Evolutionary conservation across 2,888 invertebrate genomes (phyloP).

Genomic region (Plutella xylostella): DNA sequence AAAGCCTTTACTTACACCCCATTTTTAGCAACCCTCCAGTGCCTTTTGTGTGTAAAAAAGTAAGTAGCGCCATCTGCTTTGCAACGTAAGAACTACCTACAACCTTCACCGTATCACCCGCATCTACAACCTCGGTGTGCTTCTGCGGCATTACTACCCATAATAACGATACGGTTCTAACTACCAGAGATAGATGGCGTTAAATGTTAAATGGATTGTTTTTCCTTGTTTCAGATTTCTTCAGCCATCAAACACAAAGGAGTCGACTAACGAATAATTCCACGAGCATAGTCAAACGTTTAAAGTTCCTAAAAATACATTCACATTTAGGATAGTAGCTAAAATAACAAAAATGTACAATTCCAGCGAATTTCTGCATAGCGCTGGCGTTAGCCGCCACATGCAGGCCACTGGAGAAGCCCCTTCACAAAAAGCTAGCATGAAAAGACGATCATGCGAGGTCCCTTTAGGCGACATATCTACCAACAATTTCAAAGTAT

Average conservation of each 20-base stretch:
- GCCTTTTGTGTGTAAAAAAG: not conserved
- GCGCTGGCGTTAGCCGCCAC: conserved; percentile 59
- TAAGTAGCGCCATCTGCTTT: not conserved
- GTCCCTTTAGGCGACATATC: conserved; percentile 60
- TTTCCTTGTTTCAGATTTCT: conserved; percentile 51
- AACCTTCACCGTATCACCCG: not conserved
- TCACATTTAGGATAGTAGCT: conserved; percentile 30
- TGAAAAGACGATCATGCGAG: conserved; percentile 60
- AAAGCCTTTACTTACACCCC: too few species aligned
- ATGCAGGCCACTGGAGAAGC: conserved; percentile 63
- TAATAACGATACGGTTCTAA: not conserved
- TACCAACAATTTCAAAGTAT: conserved; percentile 59
- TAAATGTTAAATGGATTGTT: too few species aligned
- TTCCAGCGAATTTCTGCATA: conserved; percentile 58
- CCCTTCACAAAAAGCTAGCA: conserved; percentile 57
- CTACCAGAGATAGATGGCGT: too few species aligned
- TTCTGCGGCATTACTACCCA: not conserved
- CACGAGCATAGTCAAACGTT: conserved; percentile 49
- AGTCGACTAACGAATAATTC: conserved; percentile 48
- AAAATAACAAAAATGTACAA: conserved; percentile 42
- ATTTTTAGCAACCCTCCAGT: not conserved
- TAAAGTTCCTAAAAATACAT: conserved; percentile 50
- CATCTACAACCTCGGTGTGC: too few species aligned
- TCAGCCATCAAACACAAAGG: conserved; percentile 13
- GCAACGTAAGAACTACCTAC: not conserved